Base-by-base conservation (phyloP, 2,113 vertebrate species). In the Amphilophus citrinellus region DNA sequence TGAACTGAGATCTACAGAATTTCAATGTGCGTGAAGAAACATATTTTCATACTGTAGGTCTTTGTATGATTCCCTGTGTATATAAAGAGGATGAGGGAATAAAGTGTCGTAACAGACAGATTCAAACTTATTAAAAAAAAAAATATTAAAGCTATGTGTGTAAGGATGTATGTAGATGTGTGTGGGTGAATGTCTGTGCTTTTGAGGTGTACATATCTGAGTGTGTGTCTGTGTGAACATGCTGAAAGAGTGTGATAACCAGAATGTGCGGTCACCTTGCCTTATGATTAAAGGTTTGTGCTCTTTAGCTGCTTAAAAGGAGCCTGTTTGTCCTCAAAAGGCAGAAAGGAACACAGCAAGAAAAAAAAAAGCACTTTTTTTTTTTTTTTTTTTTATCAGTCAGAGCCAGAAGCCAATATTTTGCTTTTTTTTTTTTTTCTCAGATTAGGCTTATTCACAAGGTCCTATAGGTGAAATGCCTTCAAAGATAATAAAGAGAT, bases 401-500 rank as follows among this genome's bases (percentile, higher is more conserved):
- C 89, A 77, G 60, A 83, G 84, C 89, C 94, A 95, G 93, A 93
- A 87, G 87, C 84, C 79, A 89, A 86, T 87, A 88, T 93, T 92
- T 88, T 61, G 65, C 88, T 27, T 27, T 2, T 27, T 27, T 27
- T 66, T 92, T 92, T 83, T 57, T 50, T 11, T 22, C 66, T 85
- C 80, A 89, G 94, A 94, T 95, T 92, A 92, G 87, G 61, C 66
- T 93, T 93, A 90, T 94, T 92, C 92, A 87, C 77, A 85, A 93
- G 92, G 92, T 93, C 87, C 89, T 91, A 84, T 92, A 92, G 92
- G 93, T 94, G 91, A 93, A 94, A 90, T 82, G 66, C 79, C 89
- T 94, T 94, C 79, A 91, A 93, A 93, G 88, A 93, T 91, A 91
- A 92, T 89, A 84, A 82, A 89, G 76, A 91, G 92, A 96, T 94